Conservation (phyloP, 1,140 invertebrate genomes). For the Papilio polyxenes region DNA sequence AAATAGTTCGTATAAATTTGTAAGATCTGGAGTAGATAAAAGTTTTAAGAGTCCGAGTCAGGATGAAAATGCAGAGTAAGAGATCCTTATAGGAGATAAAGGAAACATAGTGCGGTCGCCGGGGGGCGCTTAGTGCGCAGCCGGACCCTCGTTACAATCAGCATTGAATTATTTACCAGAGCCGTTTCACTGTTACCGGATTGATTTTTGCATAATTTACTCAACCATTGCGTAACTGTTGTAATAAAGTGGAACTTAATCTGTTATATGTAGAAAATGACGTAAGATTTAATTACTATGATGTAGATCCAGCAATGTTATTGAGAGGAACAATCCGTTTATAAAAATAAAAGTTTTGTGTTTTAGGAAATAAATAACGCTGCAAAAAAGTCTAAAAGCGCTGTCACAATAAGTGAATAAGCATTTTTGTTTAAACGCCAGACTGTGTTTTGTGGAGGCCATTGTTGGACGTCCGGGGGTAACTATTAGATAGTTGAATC, state of each 20-base stretch:
- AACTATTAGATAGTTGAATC: slow-evolving; percentile 76
- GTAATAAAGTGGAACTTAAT: slow-evolving; percentile 27
- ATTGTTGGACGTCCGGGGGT: slow-evolving; percentile 45
- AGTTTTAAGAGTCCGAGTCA: slow-evolving; percentile 44
- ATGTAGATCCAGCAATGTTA: background rate
- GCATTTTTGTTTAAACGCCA: slow-evolving; percentile 30
- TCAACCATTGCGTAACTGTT: slow-evolving; percentile 39
- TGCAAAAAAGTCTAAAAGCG: background rate
- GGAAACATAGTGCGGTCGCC: slow-evolving; percentile 57
- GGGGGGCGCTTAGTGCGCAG: slow-evolving; percentile 61
- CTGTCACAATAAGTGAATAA: slow-evolving; percentile 18
- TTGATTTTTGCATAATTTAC: slow-evolving; percentile 74
- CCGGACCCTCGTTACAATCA: slow-evolving; percentile 69
- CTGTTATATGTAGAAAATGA: slow-evolving; percentile 18
- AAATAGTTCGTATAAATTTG: slow-evolving; percentile 8
- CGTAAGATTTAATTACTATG: background rate
- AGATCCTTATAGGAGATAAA: slow-evolving; percentile 63
- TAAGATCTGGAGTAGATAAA: slow-evolving; percentile 41
- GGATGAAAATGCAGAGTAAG: slow-evolving; percentile 51
- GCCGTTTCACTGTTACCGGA: slow-evolving; percentile 59
- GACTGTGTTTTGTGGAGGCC: slow-evolving; percentile 35
- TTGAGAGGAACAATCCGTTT: background rate
- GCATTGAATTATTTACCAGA: slow-evolving; percentile 71
- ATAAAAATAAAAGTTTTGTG: background rate
- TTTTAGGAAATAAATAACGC: background rate